phyloP scores from a whole-genome alignment of 2,888 invertebrate genomes.

The Drosophila longiperda region DNA sequence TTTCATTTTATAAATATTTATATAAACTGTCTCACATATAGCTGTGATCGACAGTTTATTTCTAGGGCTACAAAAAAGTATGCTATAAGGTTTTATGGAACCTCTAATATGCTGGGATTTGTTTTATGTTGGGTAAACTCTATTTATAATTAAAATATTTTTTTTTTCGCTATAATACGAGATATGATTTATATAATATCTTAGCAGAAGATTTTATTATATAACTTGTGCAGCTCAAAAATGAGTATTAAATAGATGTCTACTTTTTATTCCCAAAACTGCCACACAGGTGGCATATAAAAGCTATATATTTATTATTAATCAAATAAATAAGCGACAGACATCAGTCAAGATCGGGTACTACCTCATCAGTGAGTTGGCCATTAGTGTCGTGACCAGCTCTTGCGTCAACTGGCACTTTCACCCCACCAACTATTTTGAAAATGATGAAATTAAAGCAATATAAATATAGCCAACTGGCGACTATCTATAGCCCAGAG shows the following conservation, averaged over 20 bases:
- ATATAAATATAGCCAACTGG: slow-evolving; percentile 46
- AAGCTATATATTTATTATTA: not conserved
- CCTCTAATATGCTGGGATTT: not conserved
- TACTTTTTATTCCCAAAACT: not conserved
- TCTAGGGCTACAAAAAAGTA: not conserved
- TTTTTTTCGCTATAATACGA: not conserved
- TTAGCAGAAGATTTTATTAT: not conserved
- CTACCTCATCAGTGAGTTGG: not conserved
- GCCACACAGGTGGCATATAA: not conserved
- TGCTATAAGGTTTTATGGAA: not conserved
- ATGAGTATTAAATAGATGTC: not conserved
- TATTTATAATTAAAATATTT: not conserved
- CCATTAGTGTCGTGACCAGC: slow-evolving; percentile 18
- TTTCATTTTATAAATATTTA: not conserved
- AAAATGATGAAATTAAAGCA: slow-evolving; percentile 3
- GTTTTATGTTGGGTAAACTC: not conserved
- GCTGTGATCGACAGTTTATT: slow-evolving; percentile 4
- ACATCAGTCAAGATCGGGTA: not conserved
- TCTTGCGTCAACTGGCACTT: slow-evolving; percentile 36
- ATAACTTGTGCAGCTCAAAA: not conserved
- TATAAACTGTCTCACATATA: not conserved
- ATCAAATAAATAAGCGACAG: not conserved
- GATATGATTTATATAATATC: not conserved
- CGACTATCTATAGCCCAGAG: slow-evolving; percentile 61
- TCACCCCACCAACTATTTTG: slow-evolving; percentile 11